Evolutionary conservation across 2,797 vertebrate genomes (phyloP).

Genomic region (Novumbra hubbsi): DNA sequence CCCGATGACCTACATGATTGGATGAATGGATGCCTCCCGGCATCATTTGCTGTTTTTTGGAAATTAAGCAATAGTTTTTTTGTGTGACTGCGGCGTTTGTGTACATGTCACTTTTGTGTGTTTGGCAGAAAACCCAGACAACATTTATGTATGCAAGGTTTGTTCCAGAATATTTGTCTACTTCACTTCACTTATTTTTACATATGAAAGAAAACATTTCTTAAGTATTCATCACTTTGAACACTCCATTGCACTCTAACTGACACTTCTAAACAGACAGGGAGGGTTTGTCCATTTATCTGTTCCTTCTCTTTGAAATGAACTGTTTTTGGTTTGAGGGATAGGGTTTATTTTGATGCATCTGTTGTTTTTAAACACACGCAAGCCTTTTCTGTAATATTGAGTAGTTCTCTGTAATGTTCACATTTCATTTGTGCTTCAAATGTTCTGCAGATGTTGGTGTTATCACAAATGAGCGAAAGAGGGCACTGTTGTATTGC

Average conservation of each 20-base stretch:
- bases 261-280: not conserved
- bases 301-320: not conserved
- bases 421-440: not conserved
- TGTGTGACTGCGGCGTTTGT: not conserved
- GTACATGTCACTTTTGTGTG: not conserved
- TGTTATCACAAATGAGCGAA: slow-evolving; percentile 52
- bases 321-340: not conserved
- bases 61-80: not conserved
- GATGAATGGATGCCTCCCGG: too few species aligned
- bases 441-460: slow-evolving; percentile 30
- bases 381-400: not conserved
- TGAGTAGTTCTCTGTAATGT: slow-evolving; percentile 3
- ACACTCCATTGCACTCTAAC: not conserved
- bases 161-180: not conserved
- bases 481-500: slow-evolving; percentile 75
- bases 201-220: not conserved
- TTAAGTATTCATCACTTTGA: not conserved
- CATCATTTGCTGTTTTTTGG: not conserved
- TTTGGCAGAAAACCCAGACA: not conserved
- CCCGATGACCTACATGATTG: too few species aligned
- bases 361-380: not conserved
- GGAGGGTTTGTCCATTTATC: not conserved
- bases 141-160: not conserved
- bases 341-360: not conserved
- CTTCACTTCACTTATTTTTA: not conserved